Evolutionary conservation across 2,113 vertebrate species (phyloP), one percentile per base, ranked within the genome.

Genomic region (Atherinomorus stipes): DNA sequence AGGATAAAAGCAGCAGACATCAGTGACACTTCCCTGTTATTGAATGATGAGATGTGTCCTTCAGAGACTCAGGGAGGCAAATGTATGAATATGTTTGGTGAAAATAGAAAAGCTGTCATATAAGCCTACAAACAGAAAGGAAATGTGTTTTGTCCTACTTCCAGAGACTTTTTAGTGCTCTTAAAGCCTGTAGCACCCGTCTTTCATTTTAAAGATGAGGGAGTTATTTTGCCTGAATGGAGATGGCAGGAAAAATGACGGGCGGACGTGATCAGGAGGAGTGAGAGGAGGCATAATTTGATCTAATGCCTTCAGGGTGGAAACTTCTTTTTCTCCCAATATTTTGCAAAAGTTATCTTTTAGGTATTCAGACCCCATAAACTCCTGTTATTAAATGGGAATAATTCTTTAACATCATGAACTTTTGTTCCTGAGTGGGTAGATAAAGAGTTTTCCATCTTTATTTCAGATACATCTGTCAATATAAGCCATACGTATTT

Each of bases 171-270:
- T 52, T 71, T 65, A 85, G 67, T 66, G 59, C 53, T 61, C 51
- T 72, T 80, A 76, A 85, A 80, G 65, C 76, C 40, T 76, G 62
- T 23, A 71, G 71, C 71, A 6, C 26, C 18, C 63, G 56, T 79
- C 83, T 83, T 71, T 28, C 68, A 74, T 80, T 81, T 88, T 74
- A 85, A 83, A 87, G 62, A 75, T 72, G 11, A 57, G 45, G 38
- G 73, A 64, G 61, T 78, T 64, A 23, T 76, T 80, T 56, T 25
- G 72, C 44, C 44, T 70, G 37, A 69, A 76, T 56, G 52, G 34
- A 66, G 59, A 70, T 25, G 47, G 42, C 69, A 52, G 22, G 38
- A 66, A 56, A 63, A 58, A 77, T 80, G 54, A 69, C 54, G 23
- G 50, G 15, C 4, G 51, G 11, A 62, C 21, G 7, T n/a, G 59